Evolutionary conservation across 2,888 invertebrate genomes (phyloP), one percentile per base, ranked within the genome.

Genomic region (Drosophila seclusa): DNA sequence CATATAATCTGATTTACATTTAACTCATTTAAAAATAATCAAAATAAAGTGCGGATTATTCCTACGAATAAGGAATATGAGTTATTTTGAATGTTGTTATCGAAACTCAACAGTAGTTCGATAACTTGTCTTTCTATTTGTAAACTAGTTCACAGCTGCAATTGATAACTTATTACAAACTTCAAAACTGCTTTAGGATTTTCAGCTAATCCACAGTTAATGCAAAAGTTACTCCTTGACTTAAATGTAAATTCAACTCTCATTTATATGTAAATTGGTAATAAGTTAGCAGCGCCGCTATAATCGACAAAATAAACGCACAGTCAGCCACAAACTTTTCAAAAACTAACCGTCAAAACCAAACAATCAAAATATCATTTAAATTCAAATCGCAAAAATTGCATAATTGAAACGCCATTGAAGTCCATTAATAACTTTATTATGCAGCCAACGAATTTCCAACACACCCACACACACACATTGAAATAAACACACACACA

Each of bases 351-450:
- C 55, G 21, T 54, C 54, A 13, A 80, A 75, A 45, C 76, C 68
- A 86, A 87, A 86, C 85, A 86, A 80, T 85, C 80, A 76, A 86
- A 87, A 87, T 86, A 85, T 87, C 85, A 85, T 84, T 87, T 74
- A 76, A 84, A 84, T 87, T 87, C 84, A 87, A 87, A 87, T 87
- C 82, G 88, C 86, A 84, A 80, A 80, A 87, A 88, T 80, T 88
- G 88, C 88, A 87, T 87, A 87, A 87, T 87, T 87, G 87, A 87
- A 86, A 83, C 68, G 78, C 86, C 82, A 87, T 87, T 83, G 85
- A 87, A 86, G 87, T 87, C 85, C 83, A 86, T 86, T 86, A 86
- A 87, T 86, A 86, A 86, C 87, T 86, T 83, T 83, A 85, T 86
- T 83, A 85, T 86, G 80, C 82, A 80, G 70, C 78, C 79, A 86